phyloP scores from a whole-genome alignment of 2,797 vertebrate genomes.

The Sciurus vulgaris region DNA sequence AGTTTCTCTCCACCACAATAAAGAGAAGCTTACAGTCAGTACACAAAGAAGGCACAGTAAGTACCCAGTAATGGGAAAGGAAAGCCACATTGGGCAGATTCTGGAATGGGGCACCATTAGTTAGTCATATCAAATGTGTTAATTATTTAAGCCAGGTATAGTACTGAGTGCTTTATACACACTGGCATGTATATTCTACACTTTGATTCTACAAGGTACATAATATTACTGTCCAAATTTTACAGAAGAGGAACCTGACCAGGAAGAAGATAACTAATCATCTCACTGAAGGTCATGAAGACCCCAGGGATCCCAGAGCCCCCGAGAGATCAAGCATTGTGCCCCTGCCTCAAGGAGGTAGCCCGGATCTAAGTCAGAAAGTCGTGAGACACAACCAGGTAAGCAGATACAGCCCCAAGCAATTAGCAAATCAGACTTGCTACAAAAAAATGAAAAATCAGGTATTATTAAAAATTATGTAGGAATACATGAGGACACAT shows the following conservation, averaged over 20 bases:
- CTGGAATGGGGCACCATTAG: background rate
- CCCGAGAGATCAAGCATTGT: background rate
- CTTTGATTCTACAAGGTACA: background rate
- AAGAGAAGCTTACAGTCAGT: background rate
- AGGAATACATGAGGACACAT: background rate
- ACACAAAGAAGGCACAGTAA: background rate
- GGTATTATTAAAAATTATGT: background rate
- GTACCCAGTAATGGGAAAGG: background rate
- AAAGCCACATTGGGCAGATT: background rate
- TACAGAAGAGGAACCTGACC: background rate
- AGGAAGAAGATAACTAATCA: background rate
- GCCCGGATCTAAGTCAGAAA: too few species aligned
- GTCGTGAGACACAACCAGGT: too few species aligned
- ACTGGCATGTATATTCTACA: background rate
- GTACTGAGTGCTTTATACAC: background rate
- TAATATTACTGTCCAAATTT: background rate
- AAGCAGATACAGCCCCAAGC: too few species aligned
- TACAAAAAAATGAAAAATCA: background rate
- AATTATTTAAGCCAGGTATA: background rate
- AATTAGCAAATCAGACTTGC: too few species aligned
- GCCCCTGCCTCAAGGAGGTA: fast-evolving
- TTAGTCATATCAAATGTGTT: background rate
- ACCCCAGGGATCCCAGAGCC: background rate
- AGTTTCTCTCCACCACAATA: background rate
- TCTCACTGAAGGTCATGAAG: background rate